Percentiles rank a stretch among this genome's conserved stretches.
phyloP scores from a whole-genome alignment of 2,797 vertebrate genomes.

The Silurus lanzhouensis region DNA sequence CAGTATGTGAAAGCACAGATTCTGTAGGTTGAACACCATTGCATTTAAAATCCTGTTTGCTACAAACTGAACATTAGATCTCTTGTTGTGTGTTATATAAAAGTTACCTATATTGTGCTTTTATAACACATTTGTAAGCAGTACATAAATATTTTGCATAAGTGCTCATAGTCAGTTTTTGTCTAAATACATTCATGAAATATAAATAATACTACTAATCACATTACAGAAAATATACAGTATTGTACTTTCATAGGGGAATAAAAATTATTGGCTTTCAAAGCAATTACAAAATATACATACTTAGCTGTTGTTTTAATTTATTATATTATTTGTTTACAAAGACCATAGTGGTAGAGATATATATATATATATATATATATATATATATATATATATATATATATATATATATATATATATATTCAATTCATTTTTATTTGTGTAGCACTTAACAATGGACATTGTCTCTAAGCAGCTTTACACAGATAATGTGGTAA shows the following conservation, averaged over 20 bases:
- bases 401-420: too few species aligned
- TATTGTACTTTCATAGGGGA: not conserved
- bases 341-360: not conserved
- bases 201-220: not conserved
- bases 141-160: not conserved
- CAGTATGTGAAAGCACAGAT: constrained; percentile 61
- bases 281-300: not conserved
- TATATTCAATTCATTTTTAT: too few species aligned
- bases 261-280: not conserved
- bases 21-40: constrained; percentile 39
- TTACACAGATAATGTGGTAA: too few species aligned
- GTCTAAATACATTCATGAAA: not conserved
- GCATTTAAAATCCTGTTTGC: constrained; percentile 51
- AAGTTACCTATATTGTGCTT: not conserved
- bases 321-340: not conserved
- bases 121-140: not conserved
- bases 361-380: too few species aligned
- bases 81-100: not conserved
- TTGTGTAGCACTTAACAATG: too few species aligned
- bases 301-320: too few species aligned
- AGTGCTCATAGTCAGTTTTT: not conserved
- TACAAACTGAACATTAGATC: constrained; percentile 45
- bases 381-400: too few species aligned
- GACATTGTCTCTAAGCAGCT: too few species aligned
- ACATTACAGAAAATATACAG: not conserved